These are phyloP conservation scores for Apocheima hispidaria DNA, from an alignment of 2,888 invertebrate species.

Conservation along the genomic window DNA sequence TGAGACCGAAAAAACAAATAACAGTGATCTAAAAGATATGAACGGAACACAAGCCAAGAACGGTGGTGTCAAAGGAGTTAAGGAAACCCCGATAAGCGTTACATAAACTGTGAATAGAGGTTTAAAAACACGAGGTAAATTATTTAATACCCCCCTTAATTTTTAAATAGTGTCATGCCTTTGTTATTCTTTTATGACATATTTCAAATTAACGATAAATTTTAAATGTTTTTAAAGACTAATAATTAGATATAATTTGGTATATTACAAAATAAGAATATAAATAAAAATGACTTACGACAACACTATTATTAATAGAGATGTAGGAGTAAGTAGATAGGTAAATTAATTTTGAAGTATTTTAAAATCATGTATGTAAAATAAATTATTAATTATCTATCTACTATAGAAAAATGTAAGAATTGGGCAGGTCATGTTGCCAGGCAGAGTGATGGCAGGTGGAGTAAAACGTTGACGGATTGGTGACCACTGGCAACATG, in stretches of 20 bases:
- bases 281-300: neutral
- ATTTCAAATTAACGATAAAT: neutral
- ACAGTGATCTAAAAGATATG: slow-evolving; percentile 62
- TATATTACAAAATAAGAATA: no score
- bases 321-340: neutral
- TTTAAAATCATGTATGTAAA: neutral
- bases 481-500: slow-evolving; percentile 34
- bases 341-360: neutral
- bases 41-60: slow-evolving; percentile 55
- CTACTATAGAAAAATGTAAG: neutral
- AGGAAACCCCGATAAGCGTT: slow-evolving; percentile 70
- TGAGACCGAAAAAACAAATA: slow-evolving; percentile 53
- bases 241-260: neutral
- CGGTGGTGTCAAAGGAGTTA: slow-evolving; percentile 61
- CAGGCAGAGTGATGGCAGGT: no score
- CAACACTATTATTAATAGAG: neutral
- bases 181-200: neutral
- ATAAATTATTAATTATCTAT: neutral
- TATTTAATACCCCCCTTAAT: slow-evolving; percentile 1
- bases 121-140: neutral
- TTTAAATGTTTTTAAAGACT: neutral
- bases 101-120: slow-evolving; percentile 43
- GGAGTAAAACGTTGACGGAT: no score
- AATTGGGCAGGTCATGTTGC: no score
- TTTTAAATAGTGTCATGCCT: neutral